Evolutionary conservation across 1,140 invertebrate species (phyloP).

Genomic region (Formica selysi): DNA sequence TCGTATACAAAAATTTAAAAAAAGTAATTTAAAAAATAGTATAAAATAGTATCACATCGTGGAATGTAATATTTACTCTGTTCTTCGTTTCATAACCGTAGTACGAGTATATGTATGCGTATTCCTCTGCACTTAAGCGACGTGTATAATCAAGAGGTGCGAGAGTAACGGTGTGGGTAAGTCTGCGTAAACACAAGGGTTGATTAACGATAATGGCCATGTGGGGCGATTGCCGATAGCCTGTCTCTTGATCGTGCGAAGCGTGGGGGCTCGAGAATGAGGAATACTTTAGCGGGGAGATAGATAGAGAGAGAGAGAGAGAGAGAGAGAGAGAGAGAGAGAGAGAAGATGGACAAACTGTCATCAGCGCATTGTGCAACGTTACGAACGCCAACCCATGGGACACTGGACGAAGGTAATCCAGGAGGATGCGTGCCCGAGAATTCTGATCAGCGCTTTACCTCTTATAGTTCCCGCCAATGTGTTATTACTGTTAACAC

Average conservation of each 20-base stretch:
- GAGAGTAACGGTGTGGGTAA: conserved; percentile 46
- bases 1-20: background rate
- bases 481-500: conserved; percentile 77
- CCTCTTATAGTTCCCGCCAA: conserved; percentile 73
- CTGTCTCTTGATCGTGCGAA: conserved; percentile 68
- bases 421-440: conserved; percentile 74
- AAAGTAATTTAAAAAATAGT: background rate
- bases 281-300: background rate
- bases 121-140: conserved; percentile 21
- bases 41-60: background rate
- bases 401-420: conserved; percentile 70
- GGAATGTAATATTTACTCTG: background rate
- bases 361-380: conserved; percentile 66
- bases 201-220: conserved; percentile 78
- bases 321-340: background rate
- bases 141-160: conserved; percentile 54
- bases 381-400: conserved; percentile 62
- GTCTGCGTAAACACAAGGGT: conserved; percentile 73
- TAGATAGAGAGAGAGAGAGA: too few relatives aligned
- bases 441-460: conserved; percentile 76
- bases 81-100: conserved; percentile 24
- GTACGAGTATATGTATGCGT: conserved; percentile 8
- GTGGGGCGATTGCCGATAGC: conserved; percentile 72
- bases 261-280: conserved; percentile 3
- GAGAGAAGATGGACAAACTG: conserved; percentile 45